Evolutionary conservation across 2,797 vertebrate species (phyloP), one percentile per base, ranked within the genome.

Genomic region (Tolypeutes matacus): DNA sequence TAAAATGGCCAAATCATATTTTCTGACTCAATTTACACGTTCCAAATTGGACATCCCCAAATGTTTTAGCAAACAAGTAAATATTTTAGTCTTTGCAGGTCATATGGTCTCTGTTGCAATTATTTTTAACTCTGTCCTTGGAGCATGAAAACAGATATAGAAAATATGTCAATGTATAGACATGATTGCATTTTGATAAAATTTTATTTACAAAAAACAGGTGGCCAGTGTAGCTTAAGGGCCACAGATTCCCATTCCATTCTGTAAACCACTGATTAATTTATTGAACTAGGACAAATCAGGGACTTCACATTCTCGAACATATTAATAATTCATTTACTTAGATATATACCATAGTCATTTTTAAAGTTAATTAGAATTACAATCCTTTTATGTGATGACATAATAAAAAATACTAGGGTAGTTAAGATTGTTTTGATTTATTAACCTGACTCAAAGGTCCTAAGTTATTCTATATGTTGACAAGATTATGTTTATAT

Each of bases 351-450:
- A 14, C 1, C 18, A 58, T 7, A 42, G 9, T 53, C 64, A 83
- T n/a, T 78, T 80, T 70, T 69, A 93, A 85, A 64, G 10, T 27
- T 83, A 91, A 92, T 64, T 70, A 20, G 2, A 76, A 21, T 82
- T 76, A 53, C 78, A 92, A 73, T 36, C 11, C 1, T 21, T 80
- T 93, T 72, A 64, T 58, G 21, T 29, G 36, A 39, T 76, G 15
- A 1, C 18, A 72, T 80, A 65, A 89, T 85, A 31, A 14, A 76
- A 86, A 92, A 53, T 77, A 1, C 9, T 80, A 62, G 6, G 18
- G 2, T 20, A 36, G 15, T 29, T 67, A 7, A 7, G 25, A 29
- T 85, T 88, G 51, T 36, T 60, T 7, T 75, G 9, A 56, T 53
- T 0, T 34, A 62, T 46, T 93, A 85, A 70, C 21, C 23, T 17